These are phyloP conservation scores for Quadroppia sp. DNA, from an alignment of 2,888 invertebrate genomes.

Conservation along the genomic window DNA sequence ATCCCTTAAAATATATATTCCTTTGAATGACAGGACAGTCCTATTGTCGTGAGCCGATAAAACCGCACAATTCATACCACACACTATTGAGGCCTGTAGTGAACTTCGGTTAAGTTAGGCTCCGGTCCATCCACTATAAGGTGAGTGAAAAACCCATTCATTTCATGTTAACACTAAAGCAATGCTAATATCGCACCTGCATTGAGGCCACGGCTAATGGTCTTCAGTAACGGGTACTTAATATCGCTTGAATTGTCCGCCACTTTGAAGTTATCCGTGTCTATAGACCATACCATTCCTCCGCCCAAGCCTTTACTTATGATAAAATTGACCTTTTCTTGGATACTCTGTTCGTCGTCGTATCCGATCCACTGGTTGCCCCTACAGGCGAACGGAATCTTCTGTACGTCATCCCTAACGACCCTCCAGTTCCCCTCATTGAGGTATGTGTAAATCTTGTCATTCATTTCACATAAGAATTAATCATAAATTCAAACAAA, in stretches of 20 bases:
- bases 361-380: conserved; percentile 88
- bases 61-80: no score
- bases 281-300: conserved; percentile 92
- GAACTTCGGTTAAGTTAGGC: background rate
- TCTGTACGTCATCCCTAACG: conserved; percentile 91
- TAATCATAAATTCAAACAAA: background rate
- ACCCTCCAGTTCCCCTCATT: conserved; percentile 73
- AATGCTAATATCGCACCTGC: background rate
- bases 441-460: no score
- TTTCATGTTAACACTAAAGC: background rate
- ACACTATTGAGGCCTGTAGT: background rate
- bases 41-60: no score
- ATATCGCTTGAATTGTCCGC: conserved; percentile 57
- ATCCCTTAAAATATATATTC: no score
- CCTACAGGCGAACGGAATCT: conserved; percentile 82
- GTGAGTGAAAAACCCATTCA: background rate
- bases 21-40: no score
- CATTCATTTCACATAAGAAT: conserved; percentile 65
- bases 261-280: conserved; percentile 70
- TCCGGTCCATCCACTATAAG: background rate
- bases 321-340: conserved; percentile 82
- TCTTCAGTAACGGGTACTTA: conserved; percentile 61
- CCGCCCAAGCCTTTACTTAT: conserved; percentile 79
- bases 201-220: conserved; percentile 56
- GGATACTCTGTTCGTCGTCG: conserved; percentile 77